Evolutionary conservation across 2,797 vertebrate genomes (phyloP), one percentile per base, ranked within the genome.

Genomic region (Protonibea diacanthus): DNA sequence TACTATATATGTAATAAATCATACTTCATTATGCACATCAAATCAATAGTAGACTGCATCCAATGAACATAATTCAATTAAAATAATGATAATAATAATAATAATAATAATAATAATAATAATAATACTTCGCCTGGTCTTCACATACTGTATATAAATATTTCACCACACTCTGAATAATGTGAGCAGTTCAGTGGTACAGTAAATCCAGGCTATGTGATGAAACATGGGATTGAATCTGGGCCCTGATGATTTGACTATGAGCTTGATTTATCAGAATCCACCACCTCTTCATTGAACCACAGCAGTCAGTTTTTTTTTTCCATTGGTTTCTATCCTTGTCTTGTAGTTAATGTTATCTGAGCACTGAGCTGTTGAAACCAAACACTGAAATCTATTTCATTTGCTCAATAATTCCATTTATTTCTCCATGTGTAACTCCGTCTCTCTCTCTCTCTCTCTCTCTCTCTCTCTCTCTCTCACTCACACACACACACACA

Each of bases 381-480:
- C 23, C 38, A 48, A 71, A 45, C 25, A 29, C 2, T 47, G 9
- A 59, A 74, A 69, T 51, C 56, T 29, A 42, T 64, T 55, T 74
- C 48, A 63, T 48, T 47, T 71, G 47, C 52, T 76, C 25, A 42
- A 40, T 69, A 47, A 69, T 65, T 48, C 33, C 38, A 53, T 64
- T 55, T 0, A 81, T 72, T 81, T 63, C 21, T 73, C 33, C 25
- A 1, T 55, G 58, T 71, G 55, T 59, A 59, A 81, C 64, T 42
- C 62, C 2, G 1, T 33, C n/a, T 23, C 42, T 12, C 12, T 44
- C 42, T 44, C 42, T 44, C 42, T 44, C 42, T 44, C 55, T 9
- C 14, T 6, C 42, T 44, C 62, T 27, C 69, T 61, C 77, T 23
- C 64, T 70, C 61, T 51, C 59, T 53, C 63, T 68, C 64, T 61